phyloP scores from a whole-genome alignment of 2,797 vertebrate genomes.

The Cyprinodon diabolis region DNA sequence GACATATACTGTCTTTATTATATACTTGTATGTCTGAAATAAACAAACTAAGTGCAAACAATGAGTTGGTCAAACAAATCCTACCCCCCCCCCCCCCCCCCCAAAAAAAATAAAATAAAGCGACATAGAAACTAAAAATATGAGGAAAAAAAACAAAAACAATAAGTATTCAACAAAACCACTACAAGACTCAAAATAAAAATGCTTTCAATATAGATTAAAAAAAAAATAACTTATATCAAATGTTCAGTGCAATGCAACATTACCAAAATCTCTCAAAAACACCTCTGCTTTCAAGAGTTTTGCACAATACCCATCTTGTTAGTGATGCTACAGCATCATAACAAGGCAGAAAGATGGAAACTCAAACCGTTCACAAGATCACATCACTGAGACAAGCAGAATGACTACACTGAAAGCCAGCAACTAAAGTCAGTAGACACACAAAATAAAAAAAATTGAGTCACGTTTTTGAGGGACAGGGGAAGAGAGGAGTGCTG shows the following conservation, averaged over 20 bases:
- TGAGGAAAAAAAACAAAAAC: neutral
- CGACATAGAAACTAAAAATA: conserved; percentile 16
- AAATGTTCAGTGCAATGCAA: conserved; percentile 74
- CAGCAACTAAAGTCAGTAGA: conserved; percentile 33
- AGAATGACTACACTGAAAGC: conserved; percentile 45
- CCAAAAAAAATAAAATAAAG: conserved; percentile 10
- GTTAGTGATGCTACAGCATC: conserved; percentile 61
- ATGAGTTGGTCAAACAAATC: conserved; percentile 78
- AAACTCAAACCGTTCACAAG: conserved; percentile 27
- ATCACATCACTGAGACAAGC: conserved; percentile 63
- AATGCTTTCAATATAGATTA: conserved; percentile 7
- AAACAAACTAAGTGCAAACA: conserved; percentile 60
- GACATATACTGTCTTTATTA: too few species aligned
- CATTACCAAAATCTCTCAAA: conserved; percentile 57
- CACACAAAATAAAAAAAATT: conserved; percentile 59
- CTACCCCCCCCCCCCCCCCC: conserved; percentile 5
- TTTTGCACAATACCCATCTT: conserved; percentile 45
- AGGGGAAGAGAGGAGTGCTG: conserved; percentile 76
- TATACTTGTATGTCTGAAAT: too few species aligned
- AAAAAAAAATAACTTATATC: neutral
- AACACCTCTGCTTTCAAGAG: conserved; percentile 56
- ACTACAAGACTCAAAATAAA: neutral
- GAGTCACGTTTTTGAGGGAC: conserved; percentile 73
- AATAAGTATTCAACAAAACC: neutral
- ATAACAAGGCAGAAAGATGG: conserved; percentile 44